These are phyloP conservation scores for Tigriopus japonicus DNA, from an alignment of 1,140 invertebrate species.

Conservation along the genomic window DNA sequence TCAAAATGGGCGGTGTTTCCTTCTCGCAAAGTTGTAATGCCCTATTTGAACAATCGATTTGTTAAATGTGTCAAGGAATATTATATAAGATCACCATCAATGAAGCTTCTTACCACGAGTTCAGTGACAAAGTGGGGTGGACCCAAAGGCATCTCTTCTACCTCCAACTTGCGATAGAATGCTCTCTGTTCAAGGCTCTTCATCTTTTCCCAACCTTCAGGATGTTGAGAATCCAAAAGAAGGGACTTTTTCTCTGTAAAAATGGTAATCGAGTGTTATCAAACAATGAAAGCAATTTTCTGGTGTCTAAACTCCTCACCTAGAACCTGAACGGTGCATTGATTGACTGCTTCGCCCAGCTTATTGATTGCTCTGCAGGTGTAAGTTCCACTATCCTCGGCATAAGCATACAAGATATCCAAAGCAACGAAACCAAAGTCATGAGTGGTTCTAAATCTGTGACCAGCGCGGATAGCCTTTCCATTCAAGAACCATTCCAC, in stretches of 20 bases:
- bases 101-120: slow-evolving; percentile 37
- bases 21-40: slow-evolving; percentile 61
- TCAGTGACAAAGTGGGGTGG: slow-evolving; percentile 63
- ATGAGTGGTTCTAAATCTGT: slow-evolving; percentile 39
- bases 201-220: slow-evolving; percentile 77
- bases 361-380: slow-evolving; percentile 27
- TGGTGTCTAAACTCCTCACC: slow-evolving; percentile 31
- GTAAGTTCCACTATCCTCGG: slow-evolving; percentile 29
- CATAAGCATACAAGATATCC: slow-evolving; percentile 32
- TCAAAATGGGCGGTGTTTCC: slow-evolving; percentile 75
- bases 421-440: slow-evolving; percentile 38
- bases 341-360: slow-evolving; percentile 47
- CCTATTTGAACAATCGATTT: slow-evolving; percentile 31
- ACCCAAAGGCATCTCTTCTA: slow-evolving; percentile 52
- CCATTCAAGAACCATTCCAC: slow-evolving; percentile 92
- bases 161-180: slow-evolving; percentile 45
- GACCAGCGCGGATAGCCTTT: slow-evolving; percentile 40
- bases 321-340: slow-evolving; percentile 59
- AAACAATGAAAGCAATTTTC: too few relatives aligned
- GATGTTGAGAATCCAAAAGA: slow-evolving; percentile 75
- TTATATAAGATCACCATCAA: too few relatives aligned
- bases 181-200: slow-evolving; percentile 65
- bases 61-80: too few relatives aligned
- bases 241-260: slow-evolving; percentile 23
- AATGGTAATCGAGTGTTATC: too few relatives aligned